These are phyloP conservation scores for Pedionomus torquatus DNA, from an alignment of 2,113 vertebrate species.

Conservation along the genomic window DNA sequence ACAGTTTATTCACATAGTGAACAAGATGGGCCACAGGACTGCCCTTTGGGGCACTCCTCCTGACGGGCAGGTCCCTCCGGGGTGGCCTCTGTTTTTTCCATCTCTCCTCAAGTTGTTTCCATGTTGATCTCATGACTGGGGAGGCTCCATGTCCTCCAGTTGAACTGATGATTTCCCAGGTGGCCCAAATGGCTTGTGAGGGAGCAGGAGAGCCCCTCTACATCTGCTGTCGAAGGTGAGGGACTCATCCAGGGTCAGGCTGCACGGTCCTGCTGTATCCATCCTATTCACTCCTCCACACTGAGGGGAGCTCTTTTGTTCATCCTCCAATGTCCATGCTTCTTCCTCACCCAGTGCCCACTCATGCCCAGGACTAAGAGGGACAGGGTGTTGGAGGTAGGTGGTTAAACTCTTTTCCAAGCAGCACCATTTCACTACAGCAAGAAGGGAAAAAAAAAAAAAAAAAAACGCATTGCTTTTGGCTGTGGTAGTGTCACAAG, in stretches of 20 bases:
- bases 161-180: not conserved
- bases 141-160: not conserved
- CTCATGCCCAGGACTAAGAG: not conserved
- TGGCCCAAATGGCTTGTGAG: not conserved
- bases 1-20: not conserved
- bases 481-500: not conserved
- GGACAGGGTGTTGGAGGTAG: not conserved
- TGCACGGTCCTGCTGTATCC: not conserved
- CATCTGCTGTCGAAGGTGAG: not conserved
- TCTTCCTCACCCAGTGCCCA: not conserved
- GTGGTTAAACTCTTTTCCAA: not conserved
- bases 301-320: not conserved
- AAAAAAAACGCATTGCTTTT: not conserved
- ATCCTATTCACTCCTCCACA: not conserved
- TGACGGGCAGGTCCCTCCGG: not conserved
- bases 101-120: not conserved
- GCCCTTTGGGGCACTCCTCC: not conserved
- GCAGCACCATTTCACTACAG: not conserved
- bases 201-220: not conserved
- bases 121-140: no score
- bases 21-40: not conserved
- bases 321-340: not conserved
- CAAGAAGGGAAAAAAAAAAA: accelerated
- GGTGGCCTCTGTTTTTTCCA: not conserved
- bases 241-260: not conserved